Evolutionary conservation across 2,113 vertebrate species (phyloP).

Genomic region (Chamaetylas fuelleborni): DNA sequence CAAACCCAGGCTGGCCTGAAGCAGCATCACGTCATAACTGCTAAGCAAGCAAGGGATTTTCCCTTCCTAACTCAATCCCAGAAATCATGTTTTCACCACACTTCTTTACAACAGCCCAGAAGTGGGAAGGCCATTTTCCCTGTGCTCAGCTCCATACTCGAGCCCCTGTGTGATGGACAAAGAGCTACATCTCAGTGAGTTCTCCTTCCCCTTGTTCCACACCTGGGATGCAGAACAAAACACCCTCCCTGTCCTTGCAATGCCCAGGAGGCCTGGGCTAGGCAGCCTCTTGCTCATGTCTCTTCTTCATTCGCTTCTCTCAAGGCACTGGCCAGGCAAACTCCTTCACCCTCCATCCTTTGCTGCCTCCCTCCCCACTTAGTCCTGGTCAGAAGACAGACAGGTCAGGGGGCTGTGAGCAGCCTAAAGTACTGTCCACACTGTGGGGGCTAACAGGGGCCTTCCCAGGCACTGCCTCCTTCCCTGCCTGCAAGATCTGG

Average conservation of each 20-base stretch:
- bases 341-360: not conserved
- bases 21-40: not conserved
- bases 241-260: not conserved
- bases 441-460: not conserved
- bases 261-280: not conserved
- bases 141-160: not conserved
- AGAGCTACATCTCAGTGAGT: not conserved
- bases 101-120: not conserved
- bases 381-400: accelerated
- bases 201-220: not conserved
- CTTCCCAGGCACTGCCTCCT: not conserved
- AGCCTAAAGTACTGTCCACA: not conserved
- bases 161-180: not conserved
- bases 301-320: not conserved
- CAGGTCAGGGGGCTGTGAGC: not conserved
- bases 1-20: not conserved
- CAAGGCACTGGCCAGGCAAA: not conserved
- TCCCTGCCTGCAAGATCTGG: not conserved
- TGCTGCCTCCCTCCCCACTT: not conserved
- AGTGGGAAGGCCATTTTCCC: not conserved
- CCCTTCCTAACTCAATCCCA: not conserved
- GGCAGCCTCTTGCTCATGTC: not conserved
- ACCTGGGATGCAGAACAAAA: not conserved
- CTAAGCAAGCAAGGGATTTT: not conserved
- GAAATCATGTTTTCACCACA: not conserved